phyloP scores from a whole-genome alignment of 2,888 invertebrate genomes.

The Leptinotarsa juncta region DNA sequence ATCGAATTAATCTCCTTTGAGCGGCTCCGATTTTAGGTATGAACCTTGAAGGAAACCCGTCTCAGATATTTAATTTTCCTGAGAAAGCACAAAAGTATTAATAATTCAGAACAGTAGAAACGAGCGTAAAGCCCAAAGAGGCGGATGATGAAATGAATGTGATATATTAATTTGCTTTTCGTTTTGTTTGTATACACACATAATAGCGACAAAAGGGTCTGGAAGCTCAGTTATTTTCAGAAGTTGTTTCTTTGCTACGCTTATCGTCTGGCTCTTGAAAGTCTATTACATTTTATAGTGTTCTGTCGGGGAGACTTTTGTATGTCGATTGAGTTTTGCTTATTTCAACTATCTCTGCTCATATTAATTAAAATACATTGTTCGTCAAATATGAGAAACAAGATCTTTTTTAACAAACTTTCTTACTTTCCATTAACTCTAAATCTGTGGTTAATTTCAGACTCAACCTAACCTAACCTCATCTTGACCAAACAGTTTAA shows the following conservation, averaged over 20 bases:
- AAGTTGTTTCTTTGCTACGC: conserved; percentile 18
- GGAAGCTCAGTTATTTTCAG: conserved; percentile 19
- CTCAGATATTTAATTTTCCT: conserved; percentile 21
- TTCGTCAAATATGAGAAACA: too few relatives aligned
- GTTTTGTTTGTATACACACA: conserved; percentile 19
- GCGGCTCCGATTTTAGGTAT: conserved; percentile 13
- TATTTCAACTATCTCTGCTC: background rate
- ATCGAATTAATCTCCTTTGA: conserved; percentile 19
- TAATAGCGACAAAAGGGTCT: conserved; percentile 20
- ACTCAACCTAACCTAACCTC: too few relatives aligned
- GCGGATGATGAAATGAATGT: conserved; percentile 21
- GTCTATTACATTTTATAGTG: conserved; percentile 18
- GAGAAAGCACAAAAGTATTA: conserved; percentile 20
- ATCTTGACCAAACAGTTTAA: too few relatives aligned
- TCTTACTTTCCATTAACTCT: too few relatives aligned
- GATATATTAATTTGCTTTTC: conserved; percentile 21
- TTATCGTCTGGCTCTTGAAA: conserved; percentile 20
- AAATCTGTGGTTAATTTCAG: too few relatives aligned
- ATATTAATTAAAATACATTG: background rate
- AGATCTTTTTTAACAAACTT: too few relatives aligned
- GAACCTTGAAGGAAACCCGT: conserved; percentile 16
- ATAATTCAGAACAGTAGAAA: conserved; percentile 20
- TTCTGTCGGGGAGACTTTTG: conserved; percentile 7
- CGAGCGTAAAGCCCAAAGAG: conserved; percentile 19
- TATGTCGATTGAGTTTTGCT: background rate